A percentile compares a stretch with the other conserved stretches of the same genome.
These are phyloP conservation scores for Acholoe squamosa DNA, from an alignment of 2,888 invertebrate genomes.

Conservation along the genomic window DNA sequence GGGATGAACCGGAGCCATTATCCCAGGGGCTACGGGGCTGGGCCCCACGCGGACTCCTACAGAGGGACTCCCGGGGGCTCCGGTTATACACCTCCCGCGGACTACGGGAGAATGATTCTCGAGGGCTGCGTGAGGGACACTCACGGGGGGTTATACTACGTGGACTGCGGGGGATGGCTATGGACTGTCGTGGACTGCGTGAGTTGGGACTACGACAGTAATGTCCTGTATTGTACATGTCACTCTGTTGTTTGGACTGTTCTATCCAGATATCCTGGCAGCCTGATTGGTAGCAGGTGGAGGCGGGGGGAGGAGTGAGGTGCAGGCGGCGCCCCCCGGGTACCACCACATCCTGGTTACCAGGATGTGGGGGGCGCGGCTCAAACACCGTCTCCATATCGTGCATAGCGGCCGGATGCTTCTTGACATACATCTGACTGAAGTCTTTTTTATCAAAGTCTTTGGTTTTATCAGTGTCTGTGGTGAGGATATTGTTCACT, in stretches of 20 bases:
- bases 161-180: conserved; percentile 29
- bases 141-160: not conserved
- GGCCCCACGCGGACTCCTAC: conserved; percentile 23
- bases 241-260: conserved; percentile 1
- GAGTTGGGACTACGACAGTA: conserved; percentile 59
- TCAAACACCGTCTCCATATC: conserved; percentile 65
- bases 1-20: not conserved
- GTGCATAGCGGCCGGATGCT: conserved; percentile 59
- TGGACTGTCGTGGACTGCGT: conserved; percentile 23
- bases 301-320: conserved; percentile 23
- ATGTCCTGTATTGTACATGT: not conserved
- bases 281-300: conserved; percentile 43
- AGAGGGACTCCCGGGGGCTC: conserved; percentile 45
- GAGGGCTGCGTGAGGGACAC: conserved; percentile 1
- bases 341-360: not conserved
- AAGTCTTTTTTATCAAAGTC: conserved; percentile 77
- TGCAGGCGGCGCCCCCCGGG: not conserved
- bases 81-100: conserved; percentile 46
- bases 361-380: conserved; percentile 62
- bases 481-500: conserved; percentile 80
- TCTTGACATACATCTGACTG: conserved; percentile 68
- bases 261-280: conserved; percentile 47
- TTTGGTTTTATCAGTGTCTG: conserved; percentile 79
- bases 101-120: conserved; percentile 41
- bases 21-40: conserved; percentile 55